phyloP scores from a whole-genome alignment of 2,113 vertebrate species.

The Aspidoscelis tigris region DNA sequence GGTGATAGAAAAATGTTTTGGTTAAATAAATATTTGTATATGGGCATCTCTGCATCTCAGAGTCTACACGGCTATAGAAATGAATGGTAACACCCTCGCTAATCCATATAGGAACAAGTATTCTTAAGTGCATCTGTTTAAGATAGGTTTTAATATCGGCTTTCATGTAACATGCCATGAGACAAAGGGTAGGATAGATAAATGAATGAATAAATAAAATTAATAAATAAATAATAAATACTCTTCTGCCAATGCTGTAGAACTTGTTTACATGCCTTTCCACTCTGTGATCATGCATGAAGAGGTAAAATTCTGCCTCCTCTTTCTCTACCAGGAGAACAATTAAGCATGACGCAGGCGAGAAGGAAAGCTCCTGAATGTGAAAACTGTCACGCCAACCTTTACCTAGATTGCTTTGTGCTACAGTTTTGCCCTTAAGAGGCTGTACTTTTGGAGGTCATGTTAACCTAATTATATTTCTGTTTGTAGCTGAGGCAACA shows the following conservation, averaged over 20 bases:
- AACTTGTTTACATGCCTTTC: constrained; percentile 1
- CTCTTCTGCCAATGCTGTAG: too few relatives aligned
- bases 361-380: constrained; percentile 5
- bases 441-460: constrained; percentile 43
- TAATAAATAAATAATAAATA: too few relatives aligned
- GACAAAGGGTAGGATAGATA: too few relatives aligned
- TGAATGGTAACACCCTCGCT: background rate
- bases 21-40: background rate
- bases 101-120: constrained; percentile 19
- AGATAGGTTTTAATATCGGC: too few relatives aligned
- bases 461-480: constrained; percentile 52
- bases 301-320: background rate
- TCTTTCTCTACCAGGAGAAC: background rate
- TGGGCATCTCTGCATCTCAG: background rate
- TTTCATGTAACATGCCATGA: too few relatives aligned
- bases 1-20: too few relatives aligned
- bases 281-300: background rate
- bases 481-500: constrained; percentile 57
- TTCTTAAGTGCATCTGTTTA: too few relatives aligned
- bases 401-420: constrained; percentile 31
- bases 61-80: background rate
- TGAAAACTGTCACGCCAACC: constrained; percentile 22
- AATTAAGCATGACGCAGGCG: background rate
- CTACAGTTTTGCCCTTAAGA: constrained; percentile 44
- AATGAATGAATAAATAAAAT: too few relatives aligned